phyloP scores from a whole-genome alignment of 2,888 invertebrate species.

The Volucella bombylans region DNA sequence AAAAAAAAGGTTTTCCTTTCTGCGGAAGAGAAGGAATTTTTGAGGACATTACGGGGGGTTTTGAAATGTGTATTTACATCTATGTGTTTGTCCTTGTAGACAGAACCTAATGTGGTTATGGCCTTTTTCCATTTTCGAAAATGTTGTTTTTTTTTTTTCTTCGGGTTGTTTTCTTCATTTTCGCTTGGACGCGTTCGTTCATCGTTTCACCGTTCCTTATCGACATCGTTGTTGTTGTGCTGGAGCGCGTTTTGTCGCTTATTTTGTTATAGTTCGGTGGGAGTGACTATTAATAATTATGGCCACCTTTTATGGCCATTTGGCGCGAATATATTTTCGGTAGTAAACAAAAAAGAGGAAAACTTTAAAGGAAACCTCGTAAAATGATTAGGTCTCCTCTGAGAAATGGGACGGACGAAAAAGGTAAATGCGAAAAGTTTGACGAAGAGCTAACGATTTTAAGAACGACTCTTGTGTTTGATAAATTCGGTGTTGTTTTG shows the following conservation, averaged over 20 bases:
- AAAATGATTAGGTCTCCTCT: neutral
- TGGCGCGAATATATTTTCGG: conserved; percentile 21
- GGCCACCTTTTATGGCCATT: conserved; percentile 44
- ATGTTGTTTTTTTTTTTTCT: conserved; percentile 7
- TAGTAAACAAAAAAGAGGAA: neutral
- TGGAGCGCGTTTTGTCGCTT: too few species aligned
- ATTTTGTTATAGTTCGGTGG: neutral
- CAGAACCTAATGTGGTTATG: conserved; percentile 1
- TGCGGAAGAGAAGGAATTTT: too few species aligned
- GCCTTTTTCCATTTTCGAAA: conserved; percentile 12
- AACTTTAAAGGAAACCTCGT: neutral
- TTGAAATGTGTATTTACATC: neutral
- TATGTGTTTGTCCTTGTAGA: conserved; percentile 2
- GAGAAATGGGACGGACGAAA: neutral
- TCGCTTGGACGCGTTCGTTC: conserved; percentile 3
- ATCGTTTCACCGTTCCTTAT: neutral
- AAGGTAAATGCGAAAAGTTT: neutral
- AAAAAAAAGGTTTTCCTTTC: too few species aligned
- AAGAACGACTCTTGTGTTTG: too few species aligned
- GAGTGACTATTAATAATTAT: conserved; percentile 55
- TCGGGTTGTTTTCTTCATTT: neutral
- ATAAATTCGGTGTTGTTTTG: too few species aligned
- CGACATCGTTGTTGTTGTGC: conserved; percentile 10
- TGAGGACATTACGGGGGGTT: too few species aligned
- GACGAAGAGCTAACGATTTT: neutral